These are phyloP conservation scores for Podarcis siculus DNA, from an alignment of 2,797 vertebrate species.

Conservation along the genomic window DNA sequence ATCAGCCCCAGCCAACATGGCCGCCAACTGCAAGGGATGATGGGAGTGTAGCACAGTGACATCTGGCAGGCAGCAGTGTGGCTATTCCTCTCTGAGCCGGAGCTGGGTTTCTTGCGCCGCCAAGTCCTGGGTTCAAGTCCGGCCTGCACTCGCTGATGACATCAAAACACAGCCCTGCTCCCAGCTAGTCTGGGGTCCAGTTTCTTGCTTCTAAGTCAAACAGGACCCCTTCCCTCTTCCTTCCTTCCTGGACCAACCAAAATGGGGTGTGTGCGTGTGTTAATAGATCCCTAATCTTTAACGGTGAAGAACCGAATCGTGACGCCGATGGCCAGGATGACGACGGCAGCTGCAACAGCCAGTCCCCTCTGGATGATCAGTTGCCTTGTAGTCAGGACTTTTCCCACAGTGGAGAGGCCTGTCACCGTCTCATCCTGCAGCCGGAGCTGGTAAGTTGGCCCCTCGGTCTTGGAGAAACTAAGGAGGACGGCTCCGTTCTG, in stretches of 20 bases:
- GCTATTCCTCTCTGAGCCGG: too few species aligned
- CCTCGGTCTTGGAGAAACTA: slow-evolving; percentile 26
- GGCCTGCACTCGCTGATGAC: neutral
- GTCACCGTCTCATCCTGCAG: fast-evolving
- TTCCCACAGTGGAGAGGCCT: fast-evolving
- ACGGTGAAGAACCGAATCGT: slow-evolving; percentile 15
- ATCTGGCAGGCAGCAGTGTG: too few species aligned
- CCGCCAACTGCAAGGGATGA: too few species aligned
- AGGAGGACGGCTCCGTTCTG: neutral
- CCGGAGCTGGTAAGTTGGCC: neutral
- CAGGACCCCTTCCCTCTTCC: too few species aligned
- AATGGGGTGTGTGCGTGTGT: too few species aligned
- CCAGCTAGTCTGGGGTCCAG: neutral
- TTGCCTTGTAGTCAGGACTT: neutral
- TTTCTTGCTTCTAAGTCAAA: too few species aligned
- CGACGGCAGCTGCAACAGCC: fast-evolving
- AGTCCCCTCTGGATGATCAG: slow-evolving; percentile 44
- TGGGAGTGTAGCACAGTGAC: neutral
- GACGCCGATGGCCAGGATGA: fast-evolving
- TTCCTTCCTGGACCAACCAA: too few species aligned
- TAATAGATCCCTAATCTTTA: slow-evolving; percentile 5
- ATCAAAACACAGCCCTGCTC: neutral
- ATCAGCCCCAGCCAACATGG: too few species aligned
- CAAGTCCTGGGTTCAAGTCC: neutral
- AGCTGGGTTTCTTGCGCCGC: neutral